phyloP scores from a whole-genome alignment of 2,888 invertebrate genomes.

The Tetragnatha montana region DNA sequence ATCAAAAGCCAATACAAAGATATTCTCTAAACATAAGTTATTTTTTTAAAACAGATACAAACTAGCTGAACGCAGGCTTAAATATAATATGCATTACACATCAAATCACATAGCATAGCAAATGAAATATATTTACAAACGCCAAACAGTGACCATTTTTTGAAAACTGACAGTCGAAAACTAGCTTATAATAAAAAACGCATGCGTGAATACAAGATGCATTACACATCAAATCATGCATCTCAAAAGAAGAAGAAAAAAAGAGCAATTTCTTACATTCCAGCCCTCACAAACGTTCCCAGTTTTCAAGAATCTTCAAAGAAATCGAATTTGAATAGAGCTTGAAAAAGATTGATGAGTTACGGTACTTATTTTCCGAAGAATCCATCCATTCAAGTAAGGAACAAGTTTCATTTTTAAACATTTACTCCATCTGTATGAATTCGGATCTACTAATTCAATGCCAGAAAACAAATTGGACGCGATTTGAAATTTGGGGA shows the following conservation, averaged over 20 bases:
- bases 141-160: too few species aligned
- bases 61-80: too few species aligned
- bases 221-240: too few species aligned
- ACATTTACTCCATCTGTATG: neutral
- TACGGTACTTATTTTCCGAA: neutral
- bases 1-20: too few species aligned
- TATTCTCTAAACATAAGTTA: too few species aligned
- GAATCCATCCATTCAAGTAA: neutral
- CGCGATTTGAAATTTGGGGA: neutral
- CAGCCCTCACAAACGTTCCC: neutral
- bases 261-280: slow-evolving; percentile 10
- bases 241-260: neutral
- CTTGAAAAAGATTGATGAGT: slow-evolving; percentile 5
- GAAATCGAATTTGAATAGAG: slow-evolving; percentile 21
- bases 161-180: too few species aligned
- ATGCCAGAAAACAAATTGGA: neutral
- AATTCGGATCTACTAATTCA: neutral
- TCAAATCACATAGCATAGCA: too few species aligned
- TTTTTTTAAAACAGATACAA: too few species aligned
- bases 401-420: slow-evolving; percentile 4
- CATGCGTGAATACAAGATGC: too few species aligned
- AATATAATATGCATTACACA: too few species aligned
- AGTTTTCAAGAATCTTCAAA: slow-evolving; percentile 14
- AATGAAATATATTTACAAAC: too few species aligned
- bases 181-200: too few species aligned